Base-by-base conservation (phyloP, 2,797 vertebrate species). In the Microctenopoma steveboyesi region DNA sequence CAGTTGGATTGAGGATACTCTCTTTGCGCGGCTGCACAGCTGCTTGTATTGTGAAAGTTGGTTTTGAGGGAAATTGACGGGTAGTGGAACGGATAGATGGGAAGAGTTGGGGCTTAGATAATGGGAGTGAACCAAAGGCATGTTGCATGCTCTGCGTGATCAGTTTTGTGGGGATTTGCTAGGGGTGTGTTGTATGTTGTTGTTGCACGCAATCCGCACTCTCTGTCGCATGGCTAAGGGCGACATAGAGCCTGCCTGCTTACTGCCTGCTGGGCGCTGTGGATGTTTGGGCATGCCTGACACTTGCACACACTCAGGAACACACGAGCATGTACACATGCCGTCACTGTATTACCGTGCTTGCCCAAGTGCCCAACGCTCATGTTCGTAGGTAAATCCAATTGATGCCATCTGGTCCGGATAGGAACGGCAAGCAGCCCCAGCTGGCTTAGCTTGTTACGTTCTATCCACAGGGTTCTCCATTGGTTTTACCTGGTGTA, bases 1-100 rank as follows among this genome's bases (percentile, higher is more conserved):
- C 80, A 7, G 50, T 74, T 76, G 83, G 83, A 87, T 78, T 86
- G 88, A 90, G 90, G 92, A 92, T 90, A 92, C 93, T 94, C 92
- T 94, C 92, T 93, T 92, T 93, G 92, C 80, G 88, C 81, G 87
- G 92, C 89, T 88, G 86, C 92, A 91, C 92, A 83, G 91, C 91
- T 92, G 90, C 89, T 89, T 89, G 91, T 91, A 77, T 68, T 90
- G 90, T 93, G 85, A 86, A 85, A 87, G 70, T 45, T 79, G 86
- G 76, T 86, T 80, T 85, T 70, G 43, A 81, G 74, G 58, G 69
- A 73, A 84, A 68, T 71, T 22, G 16, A 61, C 65, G 52, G 82
- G 55, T 49, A 74, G 56, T 42, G 61, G 72, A 66, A 14, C 74
- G 74, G 78, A 74, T 61, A 70, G 80, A 14, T 74, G 74, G 64